phyloP scores from a whole-genome alignment of 64 coral and sea anemone genomes.

The Actinia tenebrosa region DNA sequence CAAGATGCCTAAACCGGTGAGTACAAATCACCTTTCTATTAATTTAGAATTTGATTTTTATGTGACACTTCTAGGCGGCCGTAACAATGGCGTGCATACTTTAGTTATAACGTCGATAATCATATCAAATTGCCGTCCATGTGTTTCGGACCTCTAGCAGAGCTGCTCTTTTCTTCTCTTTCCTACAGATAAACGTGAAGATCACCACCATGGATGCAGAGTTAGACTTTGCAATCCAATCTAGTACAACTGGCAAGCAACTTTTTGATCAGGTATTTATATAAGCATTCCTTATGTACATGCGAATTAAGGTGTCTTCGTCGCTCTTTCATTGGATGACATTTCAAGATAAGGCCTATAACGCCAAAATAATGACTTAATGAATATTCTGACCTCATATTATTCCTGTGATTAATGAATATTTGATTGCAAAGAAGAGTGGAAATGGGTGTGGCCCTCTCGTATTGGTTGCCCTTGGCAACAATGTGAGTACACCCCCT shows the following conservation, averaged over 20 bases:
- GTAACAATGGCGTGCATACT: background rate
- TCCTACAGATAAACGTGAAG: constrained; percentile 77
- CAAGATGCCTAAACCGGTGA: constrained; percentile 85
- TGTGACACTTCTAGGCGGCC: background rate
- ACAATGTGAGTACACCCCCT: background rate
- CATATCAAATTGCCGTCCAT: background rate
- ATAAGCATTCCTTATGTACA: background rate
- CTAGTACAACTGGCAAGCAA: constrained; percentile 93
- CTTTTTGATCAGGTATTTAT: constrained; percentile 84
- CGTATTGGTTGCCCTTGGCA: background rate
- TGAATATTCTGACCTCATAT: background rate
- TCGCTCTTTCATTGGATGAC: background rate
- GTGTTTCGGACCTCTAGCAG: background rate
- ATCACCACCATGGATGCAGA: constrained; percentile 93
- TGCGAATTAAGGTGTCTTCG: background rate
- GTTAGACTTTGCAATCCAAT: constrained; percentile 93
- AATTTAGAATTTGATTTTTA: background rate
- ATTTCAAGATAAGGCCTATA: background rate
- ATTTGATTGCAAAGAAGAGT: background rate
- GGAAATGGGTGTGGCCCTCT: background rate
- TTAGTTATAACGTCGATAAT: background rate
- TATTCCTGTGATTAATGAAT: background rate
- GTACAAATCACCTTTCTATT: background rate
- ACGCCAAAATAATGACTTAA: background rate
- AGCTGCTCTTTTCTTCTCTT: background rate